phyloP scores from a whole-genome alignment of 2,888 invertebrate species.

The Mystacides longicornis region DNA sequence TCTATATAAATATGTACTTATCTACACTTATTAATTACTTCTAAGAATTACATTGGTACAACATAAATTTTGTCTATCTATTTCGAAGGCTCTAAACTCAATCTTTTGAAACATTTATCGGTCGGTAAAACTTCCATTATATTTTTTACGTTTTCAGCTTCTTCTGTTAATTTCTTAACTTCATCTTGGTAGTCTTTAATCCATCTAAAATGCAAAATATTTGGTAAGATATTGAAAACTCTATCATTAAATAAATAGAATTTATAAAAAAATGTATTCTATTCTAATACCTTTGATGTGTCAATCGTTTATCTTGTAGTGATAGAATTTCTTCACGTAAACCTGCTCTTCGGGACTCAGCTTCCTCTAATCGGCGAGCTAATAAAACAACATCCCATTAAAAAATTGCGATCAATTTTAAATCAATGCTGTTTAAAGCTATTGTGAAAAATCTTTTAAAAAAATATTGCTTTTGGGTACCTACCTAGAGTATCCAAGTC shows the following conservation, averaged over 20 bases:
- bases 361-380: conserved; percentile 60
- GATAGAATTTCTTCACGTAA: conserved; percentile 68
- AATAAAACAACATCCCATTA: conserved; percentile 23
- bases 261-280: background rate
- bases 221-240: background rate
- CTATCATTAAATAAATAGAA: background rate
- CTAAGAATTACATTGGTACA: background rate
- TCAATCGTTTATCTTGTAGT: conserved; percentile 61
- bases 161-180: conserved; percentile 57
- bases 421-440: background rate
- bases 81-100: conserved; percentile 59
- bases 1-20: background rate
- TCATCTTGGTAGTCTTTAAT: conserved; percentile 76
- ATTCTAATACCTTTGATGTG: conserved; percentile 47
- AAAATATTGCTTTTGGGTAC: background rate
- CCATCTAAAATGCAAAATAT: conserved; percentile 43
- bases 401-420: background rate
- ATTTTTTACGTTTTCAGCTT: conserved; percentile 76
- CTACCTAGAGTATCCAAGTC: conserved; percentile 56
- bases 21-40: background rate
- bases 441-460: background rate
- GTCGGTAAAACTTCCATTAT: conserved; percentile 75
- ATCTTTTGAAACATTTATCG: conserved; percentile 71
- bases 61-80: background rate
- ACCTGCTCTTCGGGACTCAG: conserved; percentile 67